Percentiles rank a stretch among this genome's conserved stretches.
phyloP scores from a whole-genome alignment of 1,140 invertebrate genomes.

The Pemphigus obesinymphae region DNA sequence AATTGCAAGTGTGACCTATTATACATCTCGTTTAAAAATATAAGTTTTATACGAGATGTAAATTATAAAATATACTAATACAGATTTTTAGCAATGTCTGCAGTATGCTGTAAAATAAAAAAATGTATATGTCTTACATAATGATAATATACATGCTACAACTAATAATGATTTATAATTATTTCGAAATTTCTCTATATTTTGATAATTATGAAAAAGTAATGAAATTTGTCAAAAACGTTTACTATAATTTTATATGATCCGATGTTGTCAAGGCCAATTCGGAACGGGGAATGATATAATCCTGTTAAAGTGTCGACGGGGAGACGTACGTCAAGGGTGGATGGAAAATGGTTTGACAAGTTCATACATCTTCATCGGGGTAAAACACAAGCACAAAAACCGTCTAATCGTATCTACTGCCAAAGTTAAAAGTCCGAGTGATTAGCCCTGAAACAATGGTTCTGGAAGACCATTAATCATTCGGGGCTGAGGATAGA shows the following conservation, averaged over 20 bases:
- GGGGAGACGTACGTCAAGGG: not conserved
- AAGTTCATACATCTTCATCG: conserved; percentile 39
- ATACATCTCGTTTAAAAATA: no score
- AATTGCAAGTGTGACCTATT: no score
- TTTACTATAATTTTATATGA: not conserved
- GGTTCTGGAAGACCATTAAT: conserved; percentile 32
- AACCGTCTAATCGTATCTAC: conserved; percentile 37
- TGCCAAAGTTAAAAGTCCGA: conserved; percentile 40
- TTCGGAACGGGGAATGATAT: not conserved
- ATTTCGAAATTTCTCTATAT: no score
- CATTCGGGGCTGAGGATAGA: not conserved
- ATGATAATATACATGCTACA: no score
- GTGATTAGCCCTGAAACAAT: conserved; percentile 40
- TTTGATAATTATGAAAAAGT: not conserved
- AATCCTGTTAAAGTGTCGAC: conserved; percentile 14
- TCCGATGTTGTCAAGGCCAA: not conserved
- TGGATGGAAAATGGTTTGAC: conserved; percentile 27
- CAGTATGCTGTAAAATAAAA: no score
- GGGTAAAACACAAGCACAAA: conserved; percentile 27
- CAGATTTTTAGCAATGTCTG: no score
- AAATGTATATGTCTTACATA: no score
- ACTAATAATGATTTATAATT: no score
- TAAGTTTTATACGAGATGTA: no score
- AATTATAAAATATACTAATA: no score
- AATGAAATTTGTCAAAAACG: not conserved